Evolutionary conservation across 2,113 vertebrate genomes (phyloP).

Genomic region (Rana temporaria): DNA sequence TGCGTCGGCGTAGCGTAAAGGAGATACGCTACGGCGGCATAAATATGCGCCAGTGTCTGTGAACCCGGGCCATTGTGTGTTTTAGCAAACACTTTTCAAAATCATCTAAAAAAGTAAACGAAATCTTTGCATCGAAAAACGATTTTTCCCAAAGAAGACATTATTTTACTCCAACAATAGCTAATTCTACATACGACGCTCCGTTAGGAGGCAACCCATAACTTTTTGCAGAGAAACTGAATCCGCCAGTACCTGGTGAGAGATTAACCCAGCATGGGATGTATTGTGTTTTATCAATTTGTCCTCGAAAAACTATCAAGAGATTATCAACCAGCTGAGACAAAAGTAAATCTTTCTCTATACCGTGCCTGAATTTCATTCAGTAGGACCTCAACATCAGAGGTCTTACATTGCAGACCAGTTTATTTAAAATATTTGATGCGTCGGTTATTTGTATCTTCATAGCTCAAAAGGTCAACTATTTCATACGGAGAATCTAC

Average conservation of each 20-base stretch:
- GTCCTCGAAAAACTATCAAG: neutral
- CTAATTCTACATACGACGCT: slow-evolving; percentile 4
- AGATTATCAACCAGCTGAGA: slow-evolving; percentile 12
- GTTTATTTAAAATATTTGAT: slow-evolving; percentile 57
- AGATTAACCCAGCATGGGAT: slow-evolving; percentile 58
- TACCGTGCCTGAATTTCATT: neutral
- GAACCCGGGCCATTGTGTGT: too few species aligned
- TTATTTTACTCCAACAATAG: slow-evolving; percentile 18
- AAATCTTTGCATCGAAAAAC: neutral
- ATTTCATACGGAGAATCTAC: slow-evolving; percentile 79
- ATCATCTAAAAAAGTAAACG: neutral
- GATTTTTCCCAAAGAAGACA: neutral
- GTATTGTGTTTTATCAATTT: slow-evolving; percentile 62
- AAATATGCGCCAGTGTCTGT: too few species aligned
- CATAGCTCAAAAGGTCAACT: slow-evolving; percentile 77
- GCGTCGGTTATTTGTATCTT: slow-evolving; percentile 68
- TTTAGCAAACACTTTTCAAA: neutral
- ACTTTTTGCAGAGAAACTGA: neutral
- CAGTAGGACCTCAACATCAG: neutral
- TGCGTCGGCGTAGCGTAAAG: too few species aligned
- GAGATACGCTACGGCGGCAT: too few species aligned
- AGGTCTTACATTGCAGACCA: neutral
- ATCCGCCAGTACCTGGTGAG: slow-evolving; percentile 62
- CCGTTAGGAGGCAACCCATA: neutral
- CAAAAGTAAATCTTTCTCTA: neutral